These are phyloP conservation scores for Colletes collaris DNA, from an alignment of 2,888 invertebrate species.

Conservation along the genomic window DNA sequence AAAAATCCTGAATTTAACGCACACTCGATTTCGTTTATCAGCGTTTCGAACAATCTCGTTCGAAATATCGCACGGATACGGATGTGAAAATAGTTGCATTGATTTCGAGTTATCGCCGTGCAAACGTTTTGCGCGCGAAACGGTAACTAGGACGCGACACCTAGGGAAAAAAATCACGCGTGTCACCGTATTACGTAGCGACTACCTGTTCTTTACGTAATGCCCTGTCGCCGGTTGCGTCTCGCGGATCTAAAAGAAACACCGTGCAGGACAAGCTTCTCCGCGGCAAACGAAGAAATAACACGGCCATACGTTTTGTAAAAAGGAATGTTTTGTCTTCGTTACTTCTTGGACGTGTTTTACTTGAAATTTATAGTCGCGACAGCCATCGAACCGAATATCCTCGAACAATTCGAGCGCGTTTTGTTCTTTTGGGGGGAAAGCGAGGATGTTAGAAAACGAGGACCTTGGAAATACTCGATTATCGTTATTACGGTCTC, in stretches of 20 bases:
- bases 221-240: slow-evolving; percentile 13
- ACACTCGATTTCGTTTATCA: too few relatives aligned
- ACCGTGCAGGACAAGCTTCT: not conserved
- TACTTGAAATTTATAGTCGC: not conserved
- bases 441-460: too few relatives aligned
- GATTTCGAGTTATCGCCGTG: slow-evolving; percentile 26
- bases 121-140: slow-evolving; percentile 28
- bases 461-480: too few relatives aligned
- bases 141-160: slow-evolving; percentile 39
- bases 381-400: not conserved
- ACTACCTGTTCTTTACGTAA: slow-evolving; percentile 62
- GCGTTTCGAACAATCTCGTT: too few relatives aligned
- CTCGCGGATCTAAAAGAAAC: slow-evolving; percentile 4
- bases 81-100: too few relatives aligned
- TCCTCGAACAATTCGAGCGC: not conserved
- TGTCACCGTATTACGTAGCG: slow-evolving; percentile 55
- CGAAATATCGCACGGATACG: too few relatives aligned
- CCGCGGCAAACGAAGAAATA: slow-evolving; percentile 20
- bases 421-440: not conserved
- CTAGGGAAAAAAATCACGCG: slow-evolving; percentile 46
- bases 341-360: not conserved
- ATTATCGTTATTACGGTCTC: too few relatives aligned
- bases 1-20: too few relatives aligned
- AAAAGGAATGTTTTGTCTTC: not conserved
- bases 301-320: not conserved